Evolutionary conservation across 2,888 invertebrate species (phyloP).

Genomic region (Latheticus oryzae): DNA sequence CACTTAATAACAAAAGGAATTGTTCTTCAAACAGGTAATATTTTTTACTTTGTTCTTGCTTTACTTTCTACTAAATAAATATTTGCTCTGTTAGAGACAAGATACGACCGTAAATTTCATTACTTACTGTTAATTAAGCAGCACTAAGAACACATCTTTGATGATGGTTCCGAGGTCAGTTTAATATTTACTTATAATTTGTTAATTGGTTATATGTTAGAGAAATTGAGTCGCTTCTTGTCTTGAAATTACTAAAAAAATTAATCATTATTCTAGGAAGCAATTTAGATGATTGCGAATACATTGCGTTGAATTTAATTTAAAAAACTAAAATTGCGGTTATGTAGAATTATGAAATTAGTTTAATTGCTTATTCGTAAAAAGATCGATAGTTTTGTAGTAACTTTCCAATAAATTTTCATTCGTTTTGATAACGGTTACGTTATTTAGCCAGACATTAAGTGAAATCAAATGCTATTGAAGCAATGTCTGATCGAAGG

Average conservation of each 20-base stretch:
- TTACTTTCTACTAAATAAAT: conserved; percentile 7
- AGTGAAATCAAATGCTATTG: conserved; percentile 30
- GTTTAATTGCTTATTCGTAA: conserved; percentile 14
- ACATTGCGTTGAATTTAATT: conserved; percentile 1
- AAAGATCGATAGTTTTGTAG: conserved; percentile 2
- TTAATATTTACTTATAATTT: conserved; percentile 14
- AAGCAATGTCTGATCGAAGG: conserved; percentile 32
- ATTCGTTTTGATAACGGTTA: neutral
- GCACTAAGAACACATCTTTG: conserved; percentile 24
- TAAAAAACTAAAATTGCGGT: conserved; percentile 21
- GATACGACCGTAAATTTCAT: conserved; percentile 14
- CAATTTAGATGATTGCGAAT: conserved; percentile 4
- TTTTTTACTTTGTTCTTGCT: conserved; percentile 8
- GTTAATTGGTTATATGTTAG: conserved; percentile 26
- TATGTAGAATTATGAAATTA: conserved; percentile 16
- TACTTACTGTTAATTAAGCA: conserved; percentile 33
- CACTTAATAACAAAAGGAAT: neutral
- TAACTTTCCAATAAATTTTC: conserved; percentile 15
- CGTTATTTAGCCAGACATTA: conserved; percentile 15
- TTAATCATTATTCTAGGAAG: conserved; percentile 4
- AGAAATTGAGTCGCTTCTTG: neutral
- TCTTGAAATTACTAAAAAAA: neutral
- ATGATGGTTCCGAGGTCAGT: conserved; percentile 21
- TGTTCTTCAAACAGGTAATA: neutral
- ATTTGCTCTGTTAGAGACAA: conserved; percentile 13